phyloP scores from a whole-genome alignment of 2,113 vertebrate genomes.

The Silurus glanis region DNA sequence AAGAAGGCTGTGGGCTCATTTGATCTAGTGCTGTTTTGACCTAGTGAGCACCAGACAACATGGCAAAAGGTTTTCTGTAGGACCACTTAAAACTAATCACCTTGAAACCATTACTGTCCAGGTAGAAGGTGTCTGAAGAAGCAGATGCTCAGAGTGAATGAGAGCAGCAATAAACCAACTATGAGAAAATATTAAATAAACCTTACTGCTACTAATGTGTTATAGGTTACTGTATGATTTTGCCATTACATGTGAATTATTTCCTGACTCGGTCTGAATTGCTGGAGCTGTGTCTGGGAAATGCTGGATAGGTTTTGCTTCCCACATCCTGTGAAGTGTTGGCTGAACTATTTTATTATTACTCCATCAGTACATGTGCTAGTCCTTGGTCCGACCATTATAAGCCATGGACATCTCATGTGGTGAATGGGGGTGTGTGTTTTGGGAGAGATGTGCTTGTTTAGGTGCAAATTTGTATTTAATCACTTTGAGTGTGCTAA shows the following conservation, averaged over 20 bases:
- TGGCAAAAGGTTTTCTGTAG: not conserved
- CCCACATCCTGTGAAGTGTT: conserved; percentile 50
- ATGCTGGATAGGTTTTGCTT: conserved; percentile 41
- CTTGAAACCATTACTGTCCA: not conserved
- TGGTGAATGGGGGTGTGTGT: not conserved
- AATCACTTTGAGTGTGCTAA: not conserved
- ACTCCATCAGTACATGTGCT: not conserved
- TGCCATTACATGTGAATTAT: conserved; percentile 20
- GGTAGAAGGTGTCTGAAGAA: not conserved
- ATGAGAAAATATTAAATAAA: not conserved
- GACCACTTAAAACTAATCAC: not conserved
- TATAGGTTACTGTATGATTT: conserved; percentile 15
- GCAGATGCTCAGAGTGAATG: not conserved
- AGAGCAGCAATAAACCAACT: not conserved
- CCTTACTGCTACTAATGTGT: not conserved
- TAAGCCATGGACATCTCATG: not conserved
- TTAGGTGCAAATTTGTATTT: not conserved
- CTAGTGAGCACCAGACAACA: not conserved
- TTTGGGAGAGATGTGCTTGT: not conserved
- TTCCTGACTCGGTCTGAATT: conserved; percentile 37
- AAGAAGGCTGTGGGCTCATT: not conserved
- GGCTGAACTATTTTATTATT: conserved; percentile 3
- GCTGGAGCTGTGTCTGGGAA: conserved; percentile 21
- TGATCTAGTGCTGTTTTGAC: not conserved
- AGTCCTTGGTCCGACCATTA: not conserved